Evolutionary conservation across 2,888 invertebrate genomes (phyloP).

Genomic region (Hirudinaria manillensis): DNA sequence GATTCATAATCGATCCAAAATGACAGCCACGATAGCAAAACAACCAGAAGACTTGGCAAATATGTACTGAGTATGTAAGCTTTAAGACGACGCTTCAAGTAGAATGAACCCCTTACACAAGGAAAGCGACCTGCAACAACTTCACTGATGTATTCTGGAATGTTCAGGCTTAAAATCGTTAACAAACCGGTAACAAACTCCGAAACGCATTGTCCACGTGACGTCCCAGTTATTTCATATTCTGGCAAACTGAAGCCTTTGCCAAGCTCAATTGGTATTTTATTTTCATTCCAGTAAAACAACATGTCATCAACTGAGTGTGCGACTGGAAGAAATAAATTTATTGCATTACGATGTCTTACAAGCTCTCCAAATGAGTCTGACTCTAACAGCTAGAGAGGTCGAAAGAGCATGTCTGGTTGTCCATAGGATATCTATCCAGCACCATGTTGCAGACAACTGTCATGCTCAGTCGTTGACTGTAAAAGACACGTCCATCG

Average conservation of each 20-base stretch:
- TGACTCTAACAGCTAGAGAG: slow-evolving; percentile 70
- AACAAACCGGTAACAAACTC: background rate
- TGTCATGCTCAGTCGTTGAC: slow-evolving; percentile 60
- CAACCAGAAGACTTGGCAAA: slow-evolving; percentile 41
- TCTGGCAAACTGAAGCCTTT: slow-evolving; percentile 35
- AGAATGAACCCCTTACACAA: slow-evolving; percentile 38
- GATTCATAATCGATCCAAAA: slow-evolving; percentile 43
- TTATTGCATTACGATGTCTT: background rate
- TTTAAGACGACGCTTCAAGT: slow-evolving; percentile 38
- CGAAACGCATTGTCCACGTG: slow-evolving; percentile 25
- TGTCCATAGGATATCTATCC: slow-evolving; percentile 68
- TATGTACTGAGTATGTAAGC: slow-evolving; percentile 41
- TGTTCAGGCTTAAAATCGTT: background rate
- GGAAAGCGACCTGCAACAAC: slow-evolving; percentile 35
- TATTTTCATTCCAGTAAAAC: slow-evolving; percentile 15
- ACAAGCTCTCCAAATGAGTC: background rate
- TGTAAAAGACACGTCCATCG: slow-evolving; percentile 82
- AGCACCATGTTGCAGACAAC: slow-evolving; percentile 78
- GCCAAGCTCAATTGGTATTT: slow-evolving; percentile 27
- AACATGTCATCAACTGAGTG: background rate
- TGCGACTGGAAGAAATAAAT: background rate
- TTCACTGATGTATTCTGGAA: no score
- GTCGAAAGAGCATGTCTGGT: slow-evolving; percentile 68
- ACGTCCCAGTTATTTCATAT: slow-evolving; percentile 33
- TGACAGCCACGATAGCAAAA: slow-evolving; percentile 42